Evolutionary conservation across 2,113 vertebrate genomes (phyloP).

Genomic region (Bambusicola thoracicus): DNA sequence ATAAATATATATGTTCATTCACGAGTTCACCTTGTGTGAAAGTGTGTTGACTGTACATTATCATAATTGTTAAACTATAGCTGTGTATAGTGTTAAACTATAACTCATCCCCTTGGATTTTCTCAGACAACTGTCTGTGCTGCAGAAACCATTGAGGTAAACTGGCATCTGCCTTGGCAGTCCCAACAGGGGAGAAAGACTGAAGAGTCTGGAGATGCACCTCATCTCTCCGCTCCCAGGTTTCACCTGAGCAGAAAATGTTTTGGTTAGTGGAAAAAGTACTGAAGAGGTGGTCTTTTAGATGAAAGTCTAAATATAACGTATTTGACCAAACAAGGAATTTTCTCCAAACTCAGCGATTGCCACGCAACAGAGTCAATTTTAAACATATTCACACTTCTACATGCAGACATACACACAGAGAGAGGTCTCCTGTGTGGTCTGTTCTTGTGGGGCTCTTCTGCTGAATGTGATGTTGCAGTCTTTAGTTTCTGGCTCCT

Average conservation of each 20-base stretch:
- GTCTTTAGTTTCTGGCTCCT: background rate
- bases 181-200: background rate
- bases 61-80: background rate
- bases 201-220: background rate
- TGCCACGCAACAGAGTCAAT: background rate
- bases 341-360: background rate
- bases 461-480: background rate
- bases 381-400: background rate
- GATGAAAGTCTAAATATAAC: background rate
- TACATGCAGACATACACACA: rapidly evolving
- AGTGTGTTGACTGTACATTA: background rate
- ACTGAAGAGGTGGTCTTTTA: background rate
- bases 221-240: background rate
- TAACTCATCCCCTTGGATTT: background rate
- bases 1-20: background rate
- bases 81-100: background rate
- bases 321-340: background rate
- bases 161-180: background rate
- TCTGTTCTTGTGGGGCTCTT: background rate
- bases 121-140: background rate
- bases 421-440: background rate
- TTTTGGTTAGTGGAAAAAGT: background rate
- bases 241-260: background rate
- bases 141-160: background rate
- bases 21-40: background rate